Conservation (phyloP, 2,888 invertebrate species). For the Spodoptera littoralis region DNA sequence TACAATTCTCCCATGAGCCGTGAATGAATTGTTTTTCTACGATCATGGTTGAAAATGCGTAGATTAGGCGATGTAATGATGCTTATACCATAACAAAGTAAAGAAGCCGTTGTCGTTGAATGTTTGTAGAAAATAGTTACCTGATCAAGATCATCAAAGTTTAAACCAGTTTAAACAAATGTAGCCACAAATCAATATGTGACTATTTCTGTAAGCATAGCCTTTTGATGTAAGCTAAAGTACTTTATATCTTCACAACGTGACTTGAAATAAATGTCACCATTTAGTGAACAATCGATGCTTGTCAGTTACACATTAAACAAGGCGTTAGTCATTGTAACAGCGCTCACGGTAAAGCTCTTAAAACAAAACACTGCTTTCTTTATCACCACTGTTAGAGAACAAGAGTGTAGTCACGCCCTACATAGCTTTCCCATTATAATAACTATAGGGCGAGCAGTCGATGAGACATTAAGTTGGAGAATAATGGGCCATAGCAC, state of each 20-base stretch:
- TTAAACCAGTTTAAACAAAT: too few relatives aligned
- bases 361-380: slow-evolving; percentile 43
- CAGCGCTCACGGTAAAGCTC: slow-evolving; percentile 27
- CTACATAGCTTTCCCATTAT: slow-evolving; percentile 48
- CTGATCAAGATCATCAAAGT: too few relatives aligned
- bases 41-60: too few relatives aligned
- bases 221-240: slow-evolving; percentile 1
- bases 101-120: too few relatives aligned
- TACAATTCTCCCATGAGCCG: slow-evolving; percentile 8
- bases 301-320: slow-evolving; percentile 22
- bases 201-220: too few relatives aligned
- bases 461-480: slow-evolving; percentile 43
- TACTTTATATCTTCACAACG: not conserved
- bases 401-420: slow-evolving; percentile 35
- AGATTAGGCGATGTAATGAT: too few relatives aligned
- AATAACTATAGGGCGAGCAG: slow-evolving; percentile 40
- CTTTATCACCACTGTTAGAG: slow-evolving; percentile 38
- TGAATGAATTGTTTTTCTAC: too few relatives aligned
- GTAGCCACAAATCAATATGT: too few relatives aligned
- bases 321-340: slow-evolving; percentile 21
- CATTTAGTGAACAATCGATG: slow-evolving; percentile 15
- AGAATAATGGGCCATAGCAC: slow-evolving; percentile 36
- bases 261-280: slow-evolving; percentile 2
- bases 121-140: too few relatives aligned
- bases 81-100: too few relatives aligned